Base-by-base conservation (phyloP, 2,888 invertebrate species). In the Stratiomys singularior region DNA sequence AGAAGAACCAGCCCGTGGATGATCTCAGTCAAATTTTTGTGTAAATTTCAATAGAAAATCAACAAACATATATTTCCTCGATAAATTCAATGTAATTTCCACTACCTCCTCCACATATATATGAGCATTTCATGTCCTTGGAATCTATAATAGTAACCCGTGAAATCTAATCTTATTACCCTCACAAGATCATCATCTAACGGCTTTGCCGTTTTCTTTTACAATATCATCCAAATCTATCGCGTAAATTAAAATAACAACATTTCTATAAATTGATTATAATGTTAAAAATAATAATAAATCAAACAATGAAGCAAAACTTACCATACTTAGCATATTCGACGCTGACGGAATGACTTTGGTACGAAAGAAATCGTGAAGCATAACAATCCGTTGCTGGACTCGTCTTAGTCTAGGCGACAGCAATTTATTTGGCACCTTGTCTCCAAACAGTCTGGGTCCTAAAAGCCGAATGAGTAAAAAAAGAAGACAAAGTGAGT, bases 281-380 rank as follows among this genome's bases (percentile, higher is more conserved):
- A 52, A 18, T 18, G 18, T 37, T 37, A 5, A 37, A 37, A 37
- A 37, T 3, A 3, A n/a, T n/a, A 27, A 77, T 60, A 69, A 77
- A 66, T 58, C 76, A 79, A 69, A 47, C 1, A 9, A 18, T 25
- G 27, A 18, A 37, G 9, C 9, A 37, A 37, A 37, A 82, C 88
- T 88, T 87, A 94, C 94, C 94, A 95, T 93, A 82, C 90, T 87
- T 27, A 94, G 87, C 94, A 95, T 95, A 85, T 95, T 94, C n/a
- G 93, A 89, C 18, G 94, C 93, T 46, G 90, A 88, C 0, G 95
- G 95, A 78, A 89, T 88, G 37, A 94, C 94, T 86, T 90, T 91
- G 1, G 92, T 90, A 74, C 95, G 90, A 84, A 94, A 94, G 84
- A 91, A 92, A 85, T 95, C 94, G 85, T 94, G 94, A 82, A 92